Percentiles rank a stretch among this genome's conserved stretches.
phyloP scores from a whole-genome alignment of 2,113 vertebrate species.

The Vidua chalybeata region DNA sequence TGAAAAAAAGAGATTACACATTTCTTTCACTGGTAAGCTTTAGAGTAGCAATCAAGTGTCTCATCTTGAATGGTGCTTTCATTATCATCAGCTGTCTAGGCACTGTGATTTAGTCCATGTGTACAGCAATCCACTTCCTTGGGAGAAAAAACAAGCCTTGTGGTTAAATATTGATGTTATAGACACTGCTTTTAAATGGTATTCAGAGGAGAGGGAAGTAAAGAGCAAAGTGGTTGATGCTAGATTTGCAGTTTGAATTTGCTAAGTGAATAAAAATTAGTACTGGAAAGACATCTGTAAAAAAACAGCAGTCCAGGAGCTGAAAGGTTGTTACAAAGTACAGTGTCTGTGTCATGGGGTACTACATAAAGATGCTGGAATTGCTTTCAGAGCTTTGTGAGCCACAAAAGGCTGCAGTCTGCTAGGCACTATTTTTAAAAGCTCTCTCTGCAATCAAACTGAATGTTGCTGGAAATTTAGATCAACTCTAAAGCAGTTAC shows the following conservation, averaged over 20 bases:
- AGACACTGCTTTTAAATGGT: neutral
- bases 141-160: neutral
- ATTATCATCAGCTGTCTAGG: conserved; percentile 29
- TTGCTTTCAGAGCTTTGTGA: neutral
- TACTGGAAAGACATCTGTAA: neutral
- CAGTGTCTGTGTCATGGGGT: neutral
- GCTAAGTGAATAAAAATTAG: neutral
- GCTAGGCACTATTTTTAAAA: neutral
- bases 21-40: conserved; percentile 9
- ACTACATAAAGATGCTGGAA: neutral
- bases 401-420: neutral
- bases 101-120: neutral
- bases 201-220: neutral
- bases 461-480: neutral
- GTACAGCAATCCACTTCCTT: conserved; percentile 1
- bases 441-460: neutral
- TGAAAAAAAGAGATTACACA: neutral
- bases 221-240: neutral
- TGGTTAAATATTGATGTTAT: conserved; percentile 50
- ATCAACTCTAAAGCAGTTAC: neutral
- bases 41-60: conserved; percentile 9
- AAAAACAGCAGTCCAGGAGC: neutral
- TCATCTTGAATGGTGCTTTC: conserved; percentile 30
- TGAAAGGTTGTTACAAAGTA: neutral
- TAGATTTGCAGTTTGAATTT: neutral